Evolutionary conservation across 2,113 vertebrate genomes (phyloP).

Genomic region (Epinephelus moara): DNA sequence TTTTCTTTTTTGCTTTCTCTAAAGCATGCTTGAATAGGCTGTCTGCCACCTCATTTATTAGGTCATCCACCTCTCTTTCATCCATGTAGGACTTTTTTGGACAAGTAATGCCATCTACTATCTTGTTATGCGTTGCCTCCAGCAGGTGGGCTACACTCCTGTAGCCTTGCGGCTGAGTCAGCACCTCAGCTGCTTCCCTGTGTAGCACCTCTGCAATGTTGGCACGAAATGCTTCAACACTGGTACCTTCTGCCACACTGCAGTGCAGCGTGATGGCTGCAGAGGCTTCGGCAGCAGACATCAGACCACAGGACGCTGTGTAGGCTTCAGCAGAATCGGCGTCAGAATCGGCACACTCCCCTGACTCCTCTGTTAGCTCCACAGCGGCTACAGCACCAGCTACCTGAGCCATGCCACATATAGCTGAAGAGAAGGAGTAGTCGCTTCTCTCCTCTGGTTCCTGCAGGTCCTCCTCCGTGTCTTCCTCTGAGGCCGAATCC

Average conservation of each 20-base stretch:
- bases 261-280: slow-evolving; percentile 85
- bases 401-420: slow-evolving; percentile 93
- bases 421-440: slow-evolving; percentile 91
- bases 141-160: slow-evolving; percentile 88
- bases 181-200: slow-evolving; percentile 87
- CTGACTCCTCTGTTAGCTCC: slow-evolving; percentile 85
- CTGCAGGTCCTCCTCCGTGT: slow-evolving; percentile 57
- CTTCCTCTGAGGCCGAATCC: slow-evolving; percentile 81
- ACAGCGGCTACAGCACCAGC: slow-evolving; percentile 91
- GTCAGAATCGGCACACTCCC: slow-evolving; percentile 52
- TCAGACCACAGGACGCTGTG: slow-evolving; percentile 83
- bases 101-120: slow-evolving; percentile 87
- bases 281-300: slow-evolving; percentile 87
- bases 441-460: slow-evolving; percentile 65
- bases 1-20: slow-evolving; percentile 88
- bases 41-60: slow-evolving; percentile 91
- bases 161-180: slow-evolving; percentile 87
- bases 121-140: slow-evolving; percentile 88
- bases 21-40: slow-evolving; percentile 91
- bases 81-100: slow-evolving; percentile 81
- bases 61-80: slow-evolving; percentile 85
- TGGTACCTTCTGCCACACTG: slow-evolving; percentile 84
- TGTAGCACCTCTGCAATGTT: slow-evolving; percentile 91
- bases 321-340: slow-evolving; percentile 70
- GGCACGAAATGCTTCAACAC: slow-evolving; percentile 86